Percentiles rank a stretch among this genome's conserved stretches.
Conservation (phyloP, 2,113 vertebrate species). For the Actinemys pallida region DNA sequence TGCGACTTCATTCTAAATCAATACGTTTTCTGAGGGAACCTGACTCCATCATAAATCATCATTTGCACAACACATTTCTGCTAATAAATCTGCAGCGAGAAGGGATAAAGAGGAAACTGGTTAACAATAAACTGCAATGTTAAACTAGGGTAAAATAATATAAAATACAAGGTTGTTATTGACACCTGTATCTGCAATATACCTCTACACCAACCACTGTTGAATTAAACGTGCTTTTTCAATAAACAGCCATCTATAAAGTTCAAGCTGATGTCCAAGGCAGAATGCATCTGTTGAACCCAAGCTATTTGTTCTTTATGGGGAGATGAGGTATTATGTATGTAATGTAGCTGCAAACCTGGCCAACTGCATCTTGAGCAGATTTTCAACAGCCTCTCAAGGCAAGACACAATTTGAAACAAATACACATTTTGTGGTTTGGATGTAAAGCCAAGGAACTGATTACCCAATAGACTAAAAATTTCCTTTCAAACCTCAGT, state of each 20-base stretch:
- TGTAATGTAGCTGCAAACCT: slow-evolving; percentile 48
- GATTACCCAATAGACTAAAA: slow-evolving; percentile 62
- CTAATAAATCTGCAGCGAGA: slow-evolving; percentile 74
- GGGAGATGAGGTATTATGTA: not conserved
- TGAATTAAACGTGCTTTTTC: slow-evolving; percentile 38
- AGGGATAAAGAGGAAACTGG: slow-evolving; percentile 64
- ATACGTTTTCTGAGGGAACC: slow-evolving; percentile 86
- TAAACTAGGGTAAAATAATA: slow-evolving; percentile 37
- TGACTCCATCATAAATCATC: slow-evolving; percentile 87
- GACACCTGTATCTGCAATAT: slow-evolving; percentile 25
- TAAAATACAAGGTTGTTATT: slow-evolving; percentile 44
- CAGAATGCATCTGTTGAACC: slow-evolving; percentile 17
- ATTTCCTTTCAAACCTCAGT: slow-evolving; percentile 62
- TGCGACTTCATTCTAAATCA: slow-evolving; percentile 79
- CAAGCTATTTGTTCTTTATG: not conserved
- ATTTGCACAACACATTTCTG: slow-evolving; percentile 80
- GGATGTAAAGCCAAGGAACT: slow-evolving; percentile 49
- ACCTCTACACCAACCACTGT: not conserved
- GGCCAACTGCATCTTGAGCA: slow-evolving; percentile 32
- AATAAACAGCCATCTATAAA: slow-evolving; percentile 12
- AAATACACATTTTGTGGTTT: slow-evolving; percentile 69
- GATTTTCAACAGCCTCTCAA: slow-evolving; percentile 51
- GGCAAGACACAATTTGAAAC: slow-evolving; percentile 60
- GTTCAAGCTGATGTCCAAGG: not conserved
- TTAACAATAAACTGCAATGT: slow-evolving; percentile 66